These are phyloP conservation scores for Lagocephalus sceleratus DNA, from an alignment of 2,797 vertebrate species.

Conservation along the genomic window DNA sequence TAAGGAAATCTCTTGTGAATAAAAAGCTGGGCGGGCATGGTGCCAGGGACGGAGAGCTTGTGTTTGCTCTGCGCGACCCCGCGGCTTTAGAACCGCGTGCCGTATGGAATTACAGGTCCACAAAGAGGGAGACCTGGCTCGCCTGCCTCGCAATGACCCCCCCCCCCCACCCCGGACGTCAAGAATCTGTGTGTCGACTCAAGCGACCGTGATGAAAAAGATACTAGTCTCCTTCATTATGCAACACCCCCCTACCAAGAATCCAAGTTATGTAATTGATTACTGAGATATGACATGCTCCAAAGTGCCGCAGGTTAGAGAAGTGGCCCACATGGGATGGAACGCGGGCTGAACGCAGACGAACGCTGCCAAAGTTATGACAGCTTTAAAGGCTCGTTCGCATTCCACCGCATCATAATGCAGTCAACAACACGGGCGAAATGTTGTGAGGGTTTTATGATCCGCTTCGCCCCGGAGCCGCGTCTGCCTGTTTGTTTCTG, in stretches of 20 bases:
- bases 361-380: slow-evolving; percentile 19
- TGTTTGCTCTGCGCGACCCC: slow-evolving; percentile 51
- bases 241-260: slow-evolving; percentile 23
- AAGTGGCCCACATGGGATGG: slow-evolving; percentile 15
- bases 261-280: slow-evolving; percentile 46
- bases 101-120: slow-evolving; percentile 62
- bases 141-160: slow-evolving; percentile 37
- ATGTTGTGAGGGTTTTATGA: slow-evolving; percentile 9
- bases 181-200: slow-evolving; percentile 29
- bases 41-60: slow-evolving; percentile 63
- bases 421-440: not conserved
- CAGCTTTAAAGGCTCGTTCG: slow-evolving; percentile 29
- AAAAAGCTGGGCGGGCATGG: slow-evolving; percentile 60
- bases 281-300: slow-evolving; percentile 26
- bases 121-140: slow-evolving; percentile 51
- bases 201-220: slow-evolving; percentile 25
- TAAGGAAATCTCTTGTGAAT: slow-evolving; percentile 66
- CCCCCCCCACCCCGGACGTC: slow-evolving; percentile 26
- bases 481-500: slow-evolving; percentile 8
- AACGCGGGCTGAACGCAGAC: slow-evolving; percentile 3
- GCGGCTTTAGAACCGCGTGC: slow-evolving; percentile 59
- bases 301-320: slow-evolving; percentile 9
- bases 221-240: slow-evolving; percentile 25
- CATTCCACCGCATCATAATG: slow-evolving; percentile 18
- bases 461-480: not conserved